phyloP scores from a whole-genome alignment of 2,888 invertebrate genomes.

The Zaprionus obscuricornis region DNA sequence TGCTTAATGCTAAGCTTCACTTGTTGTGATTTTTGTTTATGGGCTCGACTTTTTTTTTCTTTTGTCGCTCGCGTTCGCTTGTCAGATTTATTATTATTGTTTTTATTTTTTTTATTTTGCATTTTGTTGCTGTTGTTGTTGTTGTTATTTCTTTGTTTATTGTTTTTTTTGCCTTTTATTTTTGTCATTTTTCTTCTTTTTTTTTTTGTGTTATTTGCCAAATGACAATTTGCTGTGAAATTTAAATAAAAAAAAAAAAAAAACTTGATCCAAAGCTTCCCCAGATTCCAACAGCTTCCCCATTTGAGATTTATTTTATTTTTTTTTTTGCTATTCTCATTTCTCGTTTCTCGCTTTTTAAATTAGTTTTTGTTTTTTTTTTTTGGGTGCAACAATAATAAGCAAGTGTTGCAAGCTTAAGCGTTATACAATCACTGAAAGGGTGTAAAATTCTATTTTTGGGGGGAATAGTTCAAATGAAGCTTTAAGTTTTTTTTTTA shows the following conservation, averaged over 20 bases:
- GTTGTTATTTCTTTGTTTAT: constrained; percentile 24
- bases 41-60: constrained; percentile 34
- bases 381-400: too few species aligned
- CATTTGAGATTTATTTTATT: constrained; percentile 13
- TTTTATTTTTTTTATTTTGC: constrained; percentile 3
- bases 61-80: constrained; percentile 24
- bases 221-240: constrained; percentile 16
- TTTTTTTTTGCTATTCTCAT: constrained; percentile 1
- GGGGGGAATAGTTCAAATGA: too few species aligned
- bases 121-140: not conserved
- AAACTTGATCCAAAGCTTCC: not conserved
- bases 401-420: too few species aligned
- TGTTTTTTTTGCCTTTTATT: not conserved
- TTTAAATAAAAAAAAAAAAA: too few species aligned
- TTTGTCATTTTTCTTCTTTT: not conserved
- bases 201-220: not conserved
- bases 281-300: not conserved
- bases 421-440: too few species aligned
- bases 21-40: constrained; percentile 7
- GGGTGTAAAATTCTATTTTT: too few species aligned
- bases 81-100: constrained; percentile 37
- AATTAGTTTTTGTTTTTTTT: too few species aligned
- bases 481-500: too few species aligned
- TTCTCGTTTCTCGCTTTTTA: not conserved
- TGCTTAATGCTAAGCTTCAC: too few species aligned